These are phyloP conservation scores for Porites rus DNA, from an alignment of 92 coral and sea anemone genomes.

Conservation along the genomic window DNA sequence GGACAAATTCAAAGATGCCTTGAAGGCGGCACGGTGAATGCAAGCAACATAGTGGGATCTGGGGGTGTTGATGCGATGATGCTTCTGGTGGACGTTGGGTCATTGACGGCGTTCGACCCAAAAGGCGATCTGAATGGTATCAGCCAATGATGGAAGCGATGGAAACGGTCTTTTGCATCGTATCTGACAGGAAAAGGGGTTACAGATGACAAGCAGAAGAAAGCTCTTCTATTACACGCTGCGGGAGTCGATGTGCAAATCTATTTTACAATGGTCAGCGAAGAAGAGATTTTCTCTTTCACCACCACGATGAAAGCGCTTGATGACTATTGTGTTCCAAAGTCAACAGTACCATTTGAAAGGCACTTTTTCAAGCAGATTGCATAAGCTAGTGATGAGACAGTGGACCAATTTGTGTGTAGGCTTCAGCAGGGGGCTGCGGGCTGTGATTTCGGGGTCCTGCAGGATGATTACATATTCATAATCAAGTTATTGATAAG, in stretches of 20 bases:
- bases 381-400: slow-evolving; percentile 2
- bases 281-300: slow-evolving; percentile 12
- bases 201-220: slow-evolving; percentile 4
- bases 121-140: slow-evolving; percentile 22
- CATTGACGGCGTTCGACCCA: neutral
- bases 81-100: too few species aligned
- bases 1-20: too few species aligned
- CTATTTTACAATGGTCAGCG: slow-evolving; percentile 26
- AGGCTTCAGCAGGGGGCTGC: slow-evolving; percentile 36
- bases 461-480: slow-evolving; percentile 3
- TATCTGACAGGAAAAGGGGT: slow-evolving; percentile 28
- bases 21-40: too few species aligned
- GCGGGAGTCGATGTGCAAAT: slow-evolving; percentile 32
- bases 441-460: neutral
- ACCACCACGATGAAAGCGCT: slow-evolving; percentile 9
- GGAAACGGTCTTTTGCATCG: slow-evolving; percentile 21
- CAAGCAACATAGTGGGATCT: too few species aligned
- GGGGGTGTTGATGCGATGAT: too few species aligned
- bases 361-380: slow-evolving; percentile 27
- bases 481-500: slow-evolving; percentile 26
- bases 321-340: slow-evolving; percentile 26
- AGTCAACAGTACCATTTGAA: slow-evolving; percentile 35
- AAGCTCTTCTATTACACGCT: slow-evolving; percentile 26
- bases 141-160: slow-evolving; percentile 20
- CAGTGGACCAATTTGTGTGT: slow-evolving; percentile 35